phyloP scores from a whole-genome alignment of 2,113 vertebrate genomes.

The Microcebus lehilahytsara region DNA sequence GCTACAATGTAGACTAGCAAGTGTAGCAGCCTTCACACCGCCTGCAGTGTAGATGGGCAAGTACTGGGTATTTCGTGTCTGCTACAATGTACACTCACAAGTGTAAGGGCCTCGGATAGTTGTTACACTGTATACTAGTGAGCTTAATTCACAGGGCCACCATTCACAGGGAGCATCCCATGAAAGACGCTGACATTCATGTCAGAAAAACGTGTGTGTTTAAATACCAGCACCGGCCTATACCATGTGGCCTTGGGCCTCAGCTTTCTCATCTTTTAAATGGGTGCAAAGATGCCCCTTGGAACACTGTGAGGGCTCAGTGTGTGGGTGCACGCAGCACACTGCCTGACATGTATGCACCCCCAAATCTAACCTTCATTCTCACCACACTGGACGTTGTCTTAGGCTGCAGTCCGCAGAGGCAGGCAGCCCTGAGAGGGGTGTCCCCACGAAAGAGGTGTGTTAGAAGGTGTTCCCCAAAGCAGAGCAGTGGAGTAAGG shows the following conservation, averaged over 20 bases:
- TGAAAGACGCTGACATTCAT: background rate
- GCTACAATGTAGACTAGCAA: accelerated
- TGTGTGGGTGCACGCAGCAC: accelerated
- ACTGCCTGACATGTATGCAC: accelerated
- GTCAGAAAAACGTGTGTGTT: background rate
- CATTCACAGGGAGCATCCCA: accelerated
- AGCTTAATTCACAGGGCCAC: accelerated
- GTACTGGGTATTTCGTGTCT: accelerated
- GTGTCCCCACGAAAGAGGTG: accelerated
- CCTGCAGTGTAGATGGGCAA: accelerated
- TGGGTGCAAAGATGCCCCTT: background rate
- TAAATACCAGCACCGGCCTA: background rate
- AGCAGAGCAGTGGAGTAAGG: background rate
- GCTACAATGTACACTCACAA: accelerated
- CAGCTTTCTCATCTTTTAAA: background rate
- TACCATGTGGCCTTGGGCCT: background rate
- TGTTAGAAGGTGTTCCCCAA: background rate
- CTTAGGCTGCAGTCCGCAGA: background rate
- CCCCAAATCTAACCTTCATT: background rate
- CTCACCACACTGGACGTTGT: background rate
- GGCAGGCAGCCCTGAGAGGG: background rate
- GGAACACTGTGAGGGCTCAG: background rate
- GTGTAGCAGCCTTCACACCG: too few relatives aligned
- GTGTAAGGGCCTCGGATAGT: accelerated
- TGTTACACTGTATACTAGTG: accelerated